Evolutionary conservation across 1,140 invertebrate species (phyloP), one percentile per base, ranked within the genome.

Genomic region (Metopolophium dirhodum): DNA sequence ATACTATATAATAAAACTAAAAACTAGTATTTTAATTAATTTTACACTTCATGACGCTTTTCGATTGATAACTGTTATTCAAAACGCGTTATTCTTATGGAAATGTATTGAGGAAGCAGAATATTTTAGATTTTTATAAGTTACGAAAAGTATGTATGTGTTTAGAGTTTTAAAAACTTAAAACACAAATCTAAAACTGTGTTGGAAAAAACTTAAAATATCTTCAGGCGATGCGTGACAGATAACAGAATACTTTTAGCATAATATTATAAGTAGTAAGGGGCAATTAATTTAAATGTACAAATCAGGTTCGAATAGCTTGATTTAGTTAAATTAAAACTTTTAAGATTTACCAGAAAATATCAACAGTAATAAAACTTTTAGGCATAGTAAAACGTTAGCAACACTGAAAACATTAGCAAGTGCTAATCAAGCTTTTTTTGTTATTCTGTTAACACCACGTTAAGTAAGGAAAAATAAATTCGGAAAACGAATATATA

Each of bases 401-500:
- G 3, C 61, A 35, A n/a, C n/a, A 77, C 61, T 1, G 6, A 77
- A 77, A 77, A 77, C n/a, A 20, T 68, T 68, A 9, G n/a, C 61
- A 7, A 77, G n/a, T 18, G 30, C n/a, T 35, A 77, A n/a, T 77
- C 61, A 77, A 77, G n/a, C 30, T 77, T n/a, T 77, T 77, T 77
- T 77, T 77, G 30, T 77, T 77, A 14, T 77, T 77, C 14, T 77
- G 61, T 77, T n/a, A 77, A 77, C 61, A n/a, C 18, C 61, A 7
- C 61, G 18, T 77, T 77, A 77, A 77, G n/a, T 77, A n/a, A 77
- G 57, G n/a, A 77, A 77, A 77, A 77, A 77, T 77, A 77, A 77
- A 77, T 77, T n/a, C 14, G 1, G 14, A n/a, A 77, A 18, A 77
- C n/a, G 14, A 30, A n/a, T 18, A n/a, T 14, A 77, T 77, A 77